Evolutionary conservation across 2,113 vertebrate species (phyloP).

Genomic region (Acanthisitta chloris): DNA sequence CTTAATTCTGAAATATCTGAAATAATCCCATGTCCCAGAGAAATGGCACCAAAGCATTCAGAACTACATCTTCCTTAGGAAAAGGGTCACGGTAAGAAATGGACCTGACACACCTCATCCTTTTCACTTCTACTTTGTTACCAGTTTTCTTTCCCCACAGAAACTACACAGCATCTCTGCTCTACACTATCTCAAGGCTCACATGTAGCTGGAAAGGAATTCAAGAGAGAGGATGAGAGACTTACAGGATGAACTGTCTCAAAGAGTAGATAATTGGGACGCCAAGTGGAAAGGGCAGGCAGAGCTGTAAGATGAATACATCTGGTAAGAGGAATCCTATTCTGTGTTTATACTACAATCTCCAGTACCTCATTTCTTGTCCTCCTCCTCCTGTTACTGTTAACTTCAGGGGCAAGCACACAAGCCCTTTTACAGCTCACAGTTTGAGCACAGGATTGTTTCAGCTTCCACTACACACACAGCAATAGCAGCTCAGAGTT

Average conservation of each 20-base stretch:
- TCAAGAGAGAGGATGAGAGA: not conserved
- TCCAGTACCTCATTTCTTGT: not conserved
- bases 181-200: not conserved
- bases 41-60: not conserved
- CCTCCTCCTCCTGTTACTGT: not conserved
- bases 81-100: not conserved
- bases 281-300: not conserved
- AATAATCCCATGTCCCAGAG: not conserved
- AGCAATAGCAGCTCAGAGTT: not conserved
- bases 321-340: not conserved
- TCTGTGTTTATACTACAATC: not conserved
- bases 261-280: not conserved
- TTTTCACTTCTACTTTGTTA: not conserved
- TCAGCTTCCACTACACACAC: not conserved
- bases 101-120: not conserved
- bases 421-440: not conserved
- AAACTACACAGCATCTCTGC: not conserved
- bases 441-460: not conserved
- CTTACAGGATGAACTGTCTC: not conserved
- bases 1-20: slow-evolving; percentile 35
- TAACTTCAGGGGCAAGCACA: not conserved
- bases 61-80: fast-evolving
- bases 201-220: not conserved
- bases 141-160: not conserved
- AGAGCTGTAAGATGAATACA: not conserved